A percentile compares a stretch with the other conserved stretches of the same genome.
These are phyloP conservation scores for Drosophila pachea DNA, from an alignment of 1,140 invertebrate species.

Conservation along the genomic window DNA sequence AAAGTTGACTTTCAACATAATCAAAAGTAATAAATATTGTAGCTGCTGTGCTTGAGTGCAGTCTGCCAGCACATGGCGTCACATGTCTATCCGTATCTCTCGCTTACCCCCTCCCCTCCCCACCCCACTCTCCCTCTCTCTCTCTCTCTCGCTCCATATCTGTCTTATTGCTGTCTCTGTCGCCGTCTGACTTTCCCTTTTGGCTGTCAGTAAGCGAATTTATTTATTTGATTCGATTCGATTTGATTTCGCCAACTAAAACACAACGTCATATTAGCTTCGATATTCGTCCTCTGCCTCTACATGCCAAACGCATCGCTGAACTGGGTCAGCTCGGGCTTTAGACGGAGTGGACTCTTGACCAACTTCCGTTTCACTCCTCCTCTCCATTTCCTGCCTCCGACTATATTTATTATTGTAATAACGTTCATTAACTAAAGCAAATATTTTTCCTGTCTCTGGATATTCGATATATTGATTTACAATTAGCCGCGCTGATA, in stretches of 20 bases:
- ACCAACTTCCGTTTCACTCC: constrained; percentile 1
- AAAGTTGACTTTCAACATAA: constrained; percentile 77
- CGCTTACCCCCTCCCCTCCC: neutral
- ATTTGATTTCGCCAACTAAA: constrained; percentile 64
- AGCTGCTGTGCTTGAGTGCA: constrained; percentile 74
- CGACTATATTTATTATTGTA: constrained; percentile 16
- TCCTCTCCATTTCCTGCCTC: constrained; percentile 25
- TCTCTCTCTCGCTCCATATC: neutral
- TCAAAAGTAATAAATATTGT: constrained; percentile 78
- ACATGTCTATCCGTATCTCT: constrained; percentile 33
- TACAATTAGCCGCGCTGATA: neutral
- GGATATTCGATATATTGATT: constrained; percentile 3
- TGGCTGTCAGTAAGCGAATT: constrained; percentile 43
- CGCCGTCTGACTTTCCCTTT: neutral
- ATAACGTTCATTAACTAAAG: constrained; percentile 34
- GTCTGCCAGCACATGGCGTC: constrained; percentile 60
- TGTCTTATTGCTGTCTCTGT: neutral
- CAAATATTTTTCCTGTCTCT: constrained; percentile 25
- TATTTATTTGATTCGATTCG: constrained; percentile 59
- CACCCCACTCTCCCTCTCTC: neutral
- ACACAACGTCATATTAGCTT: constrained; percentile 14
- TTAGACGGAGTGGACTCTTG: neutral
- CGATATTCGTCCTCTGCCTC: constrained; percentile 36
- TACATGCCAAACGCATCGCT: constrained; percentile 55
- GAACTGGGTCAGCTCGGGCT: constrained; percentile 44